A percentile compares a stretch with the other conserved stretches of the same genome.
Evolutionary conservation across 2,888 invertebrate genomes (phyloP).

Genomic region (Labia minor): DNA sequence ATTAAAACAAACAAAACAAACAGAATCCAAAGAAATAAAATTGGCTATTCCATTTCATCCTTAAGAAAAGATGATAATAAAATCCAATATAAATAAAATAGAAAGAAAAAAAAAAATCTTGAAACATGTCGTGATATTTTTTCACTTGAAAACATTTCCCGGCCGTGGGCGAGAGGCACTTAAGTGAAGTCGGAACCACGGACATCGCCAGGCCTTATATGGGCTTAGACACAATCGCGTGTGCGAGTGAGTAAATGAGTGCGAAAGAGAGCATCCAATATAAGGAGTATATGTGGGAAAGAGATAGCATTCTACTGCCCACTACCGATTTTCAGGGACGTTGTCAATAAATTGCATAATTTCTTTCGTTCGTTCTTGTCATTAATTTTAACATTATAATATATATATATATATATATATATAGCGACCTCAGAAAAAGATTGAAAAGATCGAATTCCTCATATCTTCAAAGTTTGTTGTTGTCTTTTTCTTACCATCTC

Average conservation of each 20-base stretch:
- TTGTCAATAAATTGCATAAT: conserved; percentile 2
- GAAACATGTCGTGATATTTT: conserved; percentile 13
- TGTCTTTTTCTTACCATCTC: too few relatives aligned
- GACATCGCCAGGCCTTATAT: conserved; percentile 13
- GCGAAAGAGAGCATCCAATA: background rate
- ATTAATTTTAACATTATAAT: conserved; percentile 13
- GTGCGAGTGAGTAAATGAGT: conserved; percentile 13
- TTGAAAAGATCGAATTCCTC: too few relatives aligned
- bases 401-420: background rate
- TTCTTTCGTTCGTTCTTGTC: conserved; percentile 13
- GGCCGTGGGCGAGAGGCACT: conserved; percentile 1
- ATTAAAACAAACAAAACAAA: too few relatives aligned
- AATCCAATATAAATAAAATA: too few relatives aligned
- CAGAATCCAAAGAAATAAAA: background rate
- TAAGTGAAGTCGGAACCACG: conserved; percentile 8
- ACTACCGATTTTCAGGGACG: conserved; percentile 13
- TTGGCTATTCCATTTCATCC: background rate
- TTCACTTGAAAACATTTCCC: conserved; percentile 13
- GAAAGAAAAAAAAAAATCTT: background rate
- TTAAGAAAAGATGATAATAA: background rate
- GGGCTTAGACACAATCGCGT: conserved; percentile 13
- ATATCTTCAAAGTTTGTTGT: too few relatives aligned
- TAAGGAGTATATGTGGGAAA: background rate
- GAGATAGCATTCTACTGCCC: background rate
- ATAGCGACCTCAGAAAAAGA: background rate